Evolutionary conservation across 2,797 vertebrate genomes (phyloP).

Genomic region (Chrosomus eos): DNA sequence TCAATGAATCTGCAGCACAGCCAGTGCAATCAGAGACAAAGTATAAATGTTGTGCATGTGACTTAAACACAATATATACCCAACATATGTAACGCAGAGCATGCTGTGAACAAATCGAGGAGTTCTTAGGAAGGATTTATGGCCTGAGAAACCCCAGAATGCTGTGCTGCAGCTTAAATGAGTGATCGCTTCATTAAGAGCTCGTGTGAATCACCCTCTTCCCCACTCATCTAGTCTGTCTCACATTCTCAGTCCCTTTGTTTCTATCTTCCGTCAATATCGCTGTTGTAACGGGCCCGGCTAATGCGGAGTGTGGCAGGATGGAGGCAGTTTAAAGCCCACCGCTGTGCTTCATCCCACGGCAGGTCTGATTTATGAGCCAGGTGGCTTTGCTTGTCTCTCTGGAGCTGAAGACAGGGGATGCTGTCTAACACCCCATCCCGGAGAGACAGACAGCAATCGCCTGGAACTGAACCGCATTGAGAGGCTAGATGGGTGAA

Average conservation of each 20-base stretch:
- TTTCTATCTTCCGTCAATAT: slow-evolving; percentile 34
- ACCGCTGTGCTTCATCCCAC: slow-evolving; percentile 62
- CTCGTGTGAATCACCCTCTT: slow-evolving; percentile 24
- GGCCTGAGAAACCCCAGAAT: slow-evolving; percentile 29
- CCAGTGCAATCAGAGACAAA: not conserved
- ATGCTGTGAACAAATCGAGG: slow-evolving; percentile 30
- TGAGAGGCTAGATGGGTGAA: not conserved
- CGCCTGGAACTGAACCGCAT: slow-evolving; percentile 3
- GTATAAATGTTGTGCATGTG: slow-evolving; percentile 2
- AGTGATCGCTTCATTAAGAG: slow-evolving; percentile 50
- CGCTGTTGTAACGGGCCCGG: not conserved
- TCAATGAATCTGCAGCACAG: not conserved
- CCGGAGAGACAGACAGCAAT: slow-evolving; percentile 21
- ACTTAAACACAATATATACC: slow-evolving; percentile 31
- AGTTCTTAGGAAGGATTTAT: slow-evolving; percentile 36
- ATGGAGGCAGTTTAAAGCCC: slow-evolving; percentile 37
- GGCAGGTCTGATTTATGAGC: slow-evolving; percentile 76
- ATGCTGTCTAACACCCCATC: not conserved
- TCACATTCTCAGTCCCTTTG: slow-evolving; percentile 34
- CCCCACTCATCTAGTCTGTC: slow-evolving; percentile 24
- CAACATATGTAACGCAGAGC: slow-evolving; percentile 5
- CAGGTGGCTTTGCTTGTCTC: slow-evolving; percentile 74
- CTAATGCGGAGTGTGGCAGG: slow-evolving; percentile 28
- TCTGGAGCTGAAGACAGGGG: slow-evolving; percentile 29
- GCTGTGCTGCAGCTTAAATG: slow-evolving; percentile 26